A percentile compares a stretch with the other conserved stretches of the same genome.
Conservation (phyloP, 2,888 invertebrate genomes). For the Drosophila atripex region DNA sequence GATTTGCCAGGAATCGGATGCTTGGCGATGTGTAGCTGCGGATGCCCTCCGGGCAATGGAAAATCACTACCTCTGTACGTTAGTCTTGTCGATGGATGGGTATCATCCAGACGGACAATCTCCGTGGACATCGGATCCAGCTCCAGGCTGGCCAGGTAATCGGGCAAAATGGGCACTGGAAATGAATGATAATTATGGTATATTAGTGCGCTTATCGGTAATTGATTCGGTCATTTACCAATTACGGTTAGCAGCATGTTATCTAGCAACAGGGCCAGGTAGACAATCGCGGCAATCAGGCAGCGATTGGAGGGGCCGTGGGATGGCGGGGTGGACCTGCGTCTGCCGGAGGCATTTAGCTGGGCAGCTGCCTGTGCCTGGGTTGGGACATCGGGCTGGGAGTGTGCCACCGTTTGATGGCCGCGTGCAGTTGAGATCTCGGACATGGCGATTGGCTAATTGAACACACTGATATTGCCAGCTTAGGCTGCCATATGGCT, state of each 20-base stretch:
- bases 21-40: slow-evolving; percentile 79
- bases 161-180: slow-evolving; percentile 92
- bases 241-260: slow-evolving; percentile 94
- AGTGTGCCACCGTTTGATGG: slow-evolving; percentile 5
- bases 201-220: slow-evolving; percentile 4
- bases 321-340: slow-evolving; percentile 53
- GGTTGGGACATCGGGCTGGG: slow-evolving; percentile 15
- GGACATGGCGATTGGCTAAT: slow-evolving; percentile 54
- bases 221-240: slow-evolving; percentile 86
- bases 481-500: slow-evolving; percentile 66
- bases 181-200: slow-evolving; percentile 13
- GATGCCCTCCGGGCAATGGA: slow-evolving; percentile 11
- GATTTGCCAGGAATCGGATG: slow-evolving; percentile 84
- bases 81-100: slow-evolving; percentile 27
- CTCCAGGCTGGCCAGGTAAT: slow-evolving; percentile 87
- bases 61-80: slow-evolving; percentile 70
- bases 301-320: slow-evolving; percentile 72
- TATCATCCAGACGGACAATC: slow-evolving; percentile 31
- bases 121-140: slow-evolving; percentile 63
- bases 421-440: slow-evolving; percentile 44
- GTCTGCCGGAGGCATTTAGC: slow-evolving; percentile 46
- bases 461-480: slow-evolving; percentile 30
- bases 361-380: slow-evolving; percentile 44
- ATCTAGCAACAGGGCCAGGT: slow-evolving; percentile 91
- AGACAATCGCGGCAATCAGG: slow-evolving; percentile 86